These are phyloP conservation scores for Pterois miles DNA, from an alignment of 2,797 vertebrate genomes.

Conservation along the genomic window DNA sequence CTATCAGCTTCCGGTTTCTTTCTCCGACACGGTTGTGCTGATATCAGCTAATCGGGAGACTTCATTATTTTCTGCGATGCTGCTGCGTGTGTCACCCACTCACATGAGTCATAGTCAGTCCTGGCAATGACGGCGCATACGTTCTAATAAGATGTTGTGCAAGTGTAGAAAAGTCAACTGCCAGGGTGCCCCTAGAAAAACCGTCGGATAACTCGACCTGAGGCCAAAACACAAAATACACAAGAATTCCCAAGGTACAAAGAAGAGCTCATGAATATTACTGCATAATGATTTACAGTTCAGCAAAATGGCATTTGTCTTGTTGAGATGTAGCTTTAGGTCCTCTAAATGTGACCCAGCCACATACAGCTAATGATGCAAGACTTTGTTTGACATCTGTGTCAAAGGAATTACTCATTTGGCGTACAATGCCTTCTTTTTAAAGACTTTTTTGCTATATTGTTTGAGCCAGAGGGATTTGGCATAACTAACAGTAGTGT, in stretches of 20 bases:
- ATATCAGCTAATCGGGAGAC: neutral
- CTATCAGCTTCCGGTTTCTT: neutral
- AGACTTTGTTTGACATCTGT: neutral
- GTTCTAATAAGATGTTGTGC: slow-evolving; percentile 36
- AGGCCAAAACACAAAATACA: neutral
- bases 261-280: neutral
- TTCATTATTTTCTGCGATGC: neutral
- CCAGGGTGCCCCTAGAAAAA: neutral
- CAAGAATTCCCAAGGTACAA: neutral
- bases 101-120: slow-evolving; percentile 59
- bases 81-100: slow-evolving; percentile 39
- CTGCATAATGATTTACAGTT: neutral
- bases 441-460: neutral
- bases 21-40: neutral
- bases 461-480: neutral
- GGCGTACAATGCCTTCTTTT: neutral
- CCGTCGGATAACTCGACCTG: neutral
- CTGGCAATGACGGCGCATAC: slow-evolving; percentile 58
- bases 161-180: slow-evolving; percentile 37
- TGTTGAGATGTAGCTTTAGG: too few relatives aligned
- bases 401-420: neutral
- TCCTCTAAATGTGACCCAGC: neutral
- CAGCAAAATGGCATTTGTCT: neutral
- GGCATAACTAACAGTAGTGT: neutral
- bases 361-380: neutral